These are phyloP conservation scores for Athripsodes cinereus DNA, from an alignment of 2,888 invertebrate species.

Conservation along the genomic window DNA sequence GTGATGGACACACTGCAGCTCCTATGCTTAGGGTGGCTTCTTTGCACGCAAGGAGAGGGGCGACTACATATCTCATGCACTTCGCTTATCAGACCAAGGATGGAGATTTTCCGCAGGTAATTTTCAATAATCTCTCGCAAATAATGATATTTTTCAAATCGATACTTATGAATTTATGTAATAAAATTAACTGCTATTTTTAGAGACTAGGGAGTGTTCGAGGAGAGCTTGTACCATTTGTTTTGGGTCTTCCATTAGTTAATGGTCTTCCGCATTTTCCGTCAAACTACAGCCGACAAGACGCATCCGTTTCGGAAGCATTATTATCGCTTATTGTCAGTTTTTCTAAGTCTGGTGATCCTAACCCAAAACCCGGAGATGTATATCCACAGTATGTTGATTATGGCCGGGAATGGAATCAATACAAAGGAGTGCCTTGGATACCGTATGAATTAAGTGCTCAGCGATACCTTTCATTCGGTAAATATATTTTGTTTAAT, in stretches of 20 bases:
- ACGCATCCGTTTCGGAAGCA: slow-evolving; percentile 68
- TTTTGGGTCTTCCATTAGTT: slow-evolving; percentile 68
- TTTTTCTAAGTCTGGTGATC: slow-evolving; percentile 74
- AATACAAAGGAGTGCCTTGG: slow-evolving; percentile 63
- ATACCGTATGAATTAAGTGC: slow-evolving; percentile 72
- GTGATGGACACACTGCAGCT: slow-evolving; percentile 77
- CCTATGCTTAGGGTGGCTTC: slow-evolving; percentile 67
- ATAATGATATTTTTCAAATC: no score
- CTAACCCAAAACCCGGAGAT: slow-evolving; percentile 51
- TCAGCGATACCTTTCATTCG: slow-evolving; percentile 73
- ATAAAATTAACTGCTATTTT: neutral
- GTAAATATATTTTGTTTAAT: slow-evolving; percentile 42
- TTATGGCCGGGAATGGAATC: slow-evolving; percentile 54
- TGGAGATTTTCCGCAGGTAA: slow-evolving; percentile 65
- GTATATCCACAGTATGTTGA: slow-evolving; percentile 42
- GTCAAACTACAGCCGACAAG: slow-evolving; percentile 67
- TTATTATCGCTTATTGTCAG: slow-evolving; percentile 70
- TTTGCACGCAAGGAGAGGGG: slow-evolving; percentile 64
- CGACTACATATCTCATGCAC: slow-evolving; percentile 71
- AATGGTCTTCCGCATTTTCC: slow-evolving; percentile 58
- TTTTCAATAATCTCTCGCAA: slow-evolving; percentile 22
- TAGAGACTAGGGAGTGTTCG: slow-evolving; percentile 70
- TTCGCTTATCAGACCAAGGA: slow-evolving; percentile 76
- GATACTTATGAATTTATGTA: no score
- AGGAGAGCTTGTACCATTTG: slow-evolving; percentile 70